phyloP scores from a whole-genome alignment of 2,113 vertebrate genomes.

The Thalassoma bifasciatum region DNA sequence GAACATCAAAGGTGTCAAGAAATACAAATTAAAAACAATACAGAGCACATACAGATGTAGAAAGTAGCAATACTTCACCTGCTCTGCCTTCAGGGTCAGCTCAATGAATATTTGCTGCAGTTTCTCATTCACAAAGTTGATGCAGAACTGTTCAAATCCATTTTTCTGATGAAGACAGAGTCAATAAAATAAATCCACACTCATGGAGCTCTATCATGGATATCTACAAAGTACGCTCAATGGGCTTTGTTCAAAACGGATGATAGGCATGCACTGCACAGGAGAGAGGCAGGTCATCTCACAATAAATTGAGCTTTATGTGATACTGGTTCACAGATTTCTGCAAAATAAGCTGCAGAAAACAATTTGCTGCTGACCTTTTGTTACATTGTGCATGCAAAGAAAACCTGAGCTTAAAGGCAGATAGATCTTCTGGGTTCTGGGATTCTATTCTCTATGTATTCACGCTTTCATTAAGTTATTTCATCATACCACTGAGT shows the following conservation, averaged over 20 bases:
- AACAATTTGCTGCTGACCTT: slow-evolving; percentile 17
- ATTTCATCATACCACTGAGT: slow-evolving; percentile 25
- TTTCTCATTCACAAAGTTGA: slow-evolving; percentile 99
- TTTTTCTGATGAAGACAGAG: slow-evolving; percentile 89
- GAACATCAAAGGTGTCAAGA: neutral
- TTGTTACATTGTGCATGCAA: slow-evolving; percentile 13
- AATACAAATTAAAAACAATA: neutral
- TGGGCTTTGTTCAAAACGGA: slow-evolving; percentile 42
- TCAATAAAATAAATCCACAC: slow-evolving; percentile 18
- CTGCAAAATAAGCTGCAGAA: slow-evolving; percentile 15
- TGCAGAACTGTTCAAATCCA: slow-evolving; percentile 99
- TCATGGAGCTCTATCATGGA: slow-evolving; percentile 1
- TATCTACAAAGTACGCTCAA: slow-evolving; percentile 51
- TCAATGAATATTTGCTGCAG: slow-evolving; percentile 99
- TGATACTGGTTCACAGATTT: slow-evolving; percentile 37
- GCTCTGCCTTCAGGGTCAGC: slow-evolving; percentile 96
- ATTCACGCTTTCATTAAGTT: slow-evolving; percentile 2
- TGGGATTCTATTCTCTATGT: neutral
- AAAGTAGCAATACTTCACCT: slow-evolving; percentile 82
- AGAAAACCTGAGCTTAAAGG: neutral
- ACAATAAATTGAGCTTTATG: slow-evolving; percentile 38
- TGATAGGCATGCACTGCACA: slow-evolving; percentile 1
- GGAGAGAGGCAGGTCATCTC: slow-evolving; percentile 26
- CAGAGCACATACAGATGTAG: neutral
- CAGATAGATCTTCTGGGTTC: neutral